These are phyloP conservation scores for Phycodurus eques DNA, from an alignment of 2,113 vertebrate genomes.

Conservation along the genomic window DNA sequence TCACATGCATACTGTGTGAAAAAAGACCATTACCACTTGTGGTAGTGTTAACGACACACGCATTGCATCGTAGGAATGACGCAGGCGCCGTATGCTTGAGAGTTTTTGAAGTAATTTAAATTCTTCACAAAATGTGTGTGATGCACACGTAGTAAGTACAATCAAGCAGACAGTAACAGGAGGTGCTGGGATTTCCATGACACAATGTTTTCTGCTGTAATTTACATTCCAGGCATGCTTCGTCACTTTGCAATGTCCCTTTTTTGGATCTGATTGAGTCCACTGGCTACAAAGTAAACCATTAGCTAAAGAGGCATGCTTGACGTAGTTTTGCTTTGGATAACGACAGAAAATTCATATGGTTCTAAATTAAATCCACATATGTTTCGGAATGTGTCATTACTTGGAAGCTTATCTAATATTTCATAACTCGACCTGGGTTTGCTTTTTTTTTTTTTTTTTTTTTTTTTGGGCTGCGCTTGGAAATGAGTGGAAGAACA, in stretches of 20 bases:
- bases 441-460: conserved; percentile 21
- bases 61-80: conserved; percentile 49
- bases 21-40: conserved; percentile 9
- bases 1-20: conserved; percentile 9
- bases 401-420: conserved; percentile 9
- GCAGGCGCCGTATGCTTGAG: conserved; percentile 14
- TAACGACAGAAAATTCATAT: not conserved
- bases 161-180: not conserved
- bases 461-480: not conserved
- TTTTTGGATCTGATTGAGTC: not conserved
- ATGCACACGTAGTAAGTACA: not conserved
- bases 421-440: conserved; percentile 2
- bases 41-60: conserved; percentile 46
- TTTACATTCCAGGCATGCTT: conserved; percentile 15
- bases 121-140: not conserved
- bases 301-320: not conserved
- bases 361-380: not conserved
- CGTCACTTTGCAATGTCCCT: not conserved
- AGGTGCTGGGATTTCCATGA: conserved; percentile 7
- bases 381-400: not conserved
- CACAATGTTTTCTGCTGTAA: conserved; percentile 8
- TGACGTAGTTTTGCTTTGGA: not conserved
- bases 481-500: conserved; percentile 16
- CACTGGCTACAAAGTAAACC: not conserved
- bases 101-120: conserved; percentile 14